Percentiles rank a stretch among this genome's conserved stretches.
These are phyloP conservation scores for Leptinotarsa lineolata DNA, from an alignment of 1,140 invertebrate genomes.

Conservation along the genomic window DNA sequence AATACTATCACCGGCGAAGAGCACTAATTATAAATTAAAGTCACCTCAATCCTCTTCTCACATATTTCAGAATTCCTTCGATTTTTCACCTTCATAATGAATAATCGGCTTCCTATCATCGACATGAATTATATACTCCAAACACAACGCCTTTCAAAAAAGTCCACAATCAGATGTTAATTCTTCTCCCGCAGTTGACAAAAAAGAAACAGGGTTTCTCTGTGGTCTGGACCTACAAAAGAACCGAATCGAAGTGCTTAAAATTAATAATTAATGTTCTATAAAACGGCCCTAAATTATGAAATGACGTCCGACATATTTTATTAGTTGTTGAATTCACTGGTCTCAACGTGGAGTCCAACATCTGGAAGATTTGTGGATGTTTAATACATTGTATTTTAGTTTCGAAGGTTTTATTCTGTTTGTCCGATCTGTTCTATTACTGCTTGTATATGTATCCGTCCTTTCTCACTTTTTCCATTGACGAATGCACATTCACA, in stretches of 20 bases:
- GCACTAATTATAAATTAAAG: conserved; percentile 13
- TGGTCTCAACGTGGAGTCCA: conserved; percentile 30
- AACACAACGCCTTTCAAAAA: conserved; percentile 20
- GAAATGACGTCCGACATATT: conserved; percentile 44
- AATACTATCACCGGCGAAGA: neutral
- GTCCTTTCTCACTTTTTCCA: neutral
- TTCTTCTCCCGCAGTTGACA: conserved; percentile 27
- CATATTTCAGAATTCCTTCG: conserved; percentile 19
- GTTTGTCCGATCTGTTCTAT: conserved; percentile 8
- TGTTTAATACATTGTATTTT: conserved; percentile 48
- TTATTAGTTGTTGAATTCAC: conserved; percentile 46
- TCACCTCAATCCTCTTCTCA: neutral
- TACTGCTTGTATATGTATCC: neutral
- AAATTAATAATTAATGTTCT: conserved; percentile 48
- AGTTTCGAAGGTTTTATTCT: conserved; percentile 45
- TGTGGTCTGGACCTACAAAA: conserved; percentile 34
- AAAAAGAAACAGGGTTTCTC: conserved; percentile 35
- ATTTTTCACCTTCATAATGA: conserved; percentile 27
- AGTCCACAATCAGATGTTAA: conserved; percentile 26
- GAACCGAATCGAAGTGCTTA: conserved; percentile 38
- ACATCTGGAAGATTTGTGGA: conserved; percentile 42
- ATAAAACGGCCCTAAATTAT: conserved; percentile 42
- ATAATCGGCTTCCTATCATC: conserved; percentile 25
- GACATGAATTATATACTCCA: conserved; percentile 28
- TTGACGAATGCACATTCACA: too few species aligned